Evolutionary conservation across 2,797 vertebrate genomes (phyloP).

Genomic region (Falco novaeseelandiae): DNA sequence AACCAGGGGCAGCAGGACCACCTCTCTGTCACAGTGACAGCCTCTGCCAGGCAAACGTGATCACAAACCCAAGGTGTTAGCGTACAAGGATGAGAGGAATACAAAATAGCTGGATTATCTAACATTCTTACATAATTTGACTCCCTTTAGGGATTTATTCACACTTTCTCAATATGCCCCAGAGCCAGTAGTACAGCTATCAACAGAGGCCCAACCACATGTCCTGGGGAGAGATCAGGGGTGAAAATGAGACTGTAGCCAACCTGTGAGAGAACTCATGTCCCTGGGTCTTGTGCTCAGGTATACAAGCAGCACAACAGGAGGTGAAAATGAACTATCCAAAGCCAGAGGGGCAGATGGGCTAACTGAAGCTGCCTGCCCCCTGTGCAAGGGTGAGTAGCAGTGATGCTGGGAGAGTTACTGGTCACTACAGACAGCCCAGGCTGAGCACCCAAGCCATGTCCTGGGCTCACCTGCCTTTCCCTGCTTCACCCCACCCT

Average conservation of each 20-base stretch:
- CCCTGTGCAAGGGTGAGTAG: fast-evolving
- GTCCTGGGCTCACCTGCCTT: background rate
- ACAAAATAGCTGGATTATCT: background rate
- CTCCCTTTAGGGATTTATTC: background rate
- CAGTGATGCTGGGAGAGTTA: background rate
- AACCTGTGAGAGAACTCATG: background rate
- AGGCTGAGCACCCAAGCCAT: background rate
- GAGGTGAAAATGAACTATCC: background rate
- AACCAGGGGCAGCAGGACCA: background rate
- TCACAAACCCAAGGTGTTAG: background rate
- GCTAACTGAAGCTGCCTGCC: background rate
- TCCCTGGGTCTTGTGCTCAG: background rate
- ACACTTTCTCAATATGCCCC: background rate
- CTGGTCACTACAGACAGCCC: background rate
- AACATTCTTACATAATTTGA: background rate
- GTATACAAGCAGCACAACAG: background rate
- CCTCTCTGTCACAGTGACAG: background rate
- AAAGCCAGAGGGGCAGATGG: background rate
- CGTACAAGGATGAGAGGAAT: background rate
- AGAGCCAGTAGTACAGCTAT: background rate
- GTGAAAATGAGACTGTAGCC: background rate
- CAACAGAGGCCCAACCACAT: background rate
- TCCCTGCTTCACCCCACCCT: background rate
- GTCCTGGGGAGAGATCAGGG: background rate
- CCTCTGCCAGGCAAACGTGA: background rate